These are phyloP conservation scores for Rugalucina vietnamica DNA, from an alignment of 2,888 invertebrate genomes.

Conservation along the genomic window DNA sequence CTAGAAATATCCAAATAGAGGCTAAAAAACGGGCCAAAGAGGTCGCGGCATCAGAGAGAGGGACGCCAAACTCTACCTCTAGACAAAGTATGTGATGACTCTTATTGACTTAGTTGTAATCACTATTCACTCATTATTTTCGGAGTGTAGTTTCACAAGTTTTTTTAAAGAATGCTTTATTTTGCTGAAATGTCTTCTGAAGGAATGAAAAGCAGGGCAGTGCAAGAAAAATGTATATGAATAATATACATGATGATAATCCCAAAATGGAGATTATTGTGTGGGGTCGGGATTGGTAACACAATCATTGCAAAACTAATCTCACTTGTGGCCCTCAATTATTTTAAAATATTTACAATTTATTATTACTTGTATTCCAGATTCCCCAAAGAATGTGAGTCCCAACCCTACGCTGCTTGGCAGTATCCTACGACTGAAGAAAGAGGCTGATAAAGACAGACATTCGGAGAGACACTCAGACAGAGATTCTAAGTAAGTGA, in stretches of 20 bases:
- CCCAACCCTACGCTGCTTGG: conserved; percentile 70
- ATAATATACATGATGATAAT: not conserved
- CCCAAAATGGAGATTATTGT: no score
- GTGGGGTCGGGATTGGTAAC: no score
- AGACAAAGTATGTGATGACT: conserved; percentile 78
- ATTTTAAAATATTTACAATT: no score
- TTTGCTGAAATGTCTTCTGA: no score
- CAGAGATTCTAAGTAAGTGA: conserved; percentile 53
- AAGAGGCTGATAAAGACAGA: conserved; percentile 65
- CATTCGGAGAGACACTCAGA: conserved; percentile 59
- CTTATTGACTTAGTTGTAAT: no score
- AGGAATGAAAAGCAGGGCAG: no score
- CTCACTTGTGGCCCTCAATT: no score
- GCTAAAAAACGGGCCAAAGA: conserved; percentile 85
- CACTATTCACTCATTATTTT: no score
- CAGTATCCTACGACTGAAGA: conserved; percentile 67
- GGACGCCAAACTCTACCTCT: conserved; percentile 79
- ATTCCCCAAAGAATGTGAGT: conserved; percentile 78
- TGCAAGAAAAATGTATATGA: no score
- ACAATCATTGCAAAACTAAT: no score
- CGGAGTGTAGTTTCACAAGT: no score
- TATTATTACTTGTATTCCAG: conserved; percentile 65
- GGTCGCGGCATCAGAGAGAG: conserved; percentile 72
- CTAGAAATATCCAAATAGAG: conserved; percentile 89
- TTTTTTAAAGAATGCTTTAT: no score